Conservation (phyloP, 1,140 invertebrate species). For the Planococcus citri region DNA sequence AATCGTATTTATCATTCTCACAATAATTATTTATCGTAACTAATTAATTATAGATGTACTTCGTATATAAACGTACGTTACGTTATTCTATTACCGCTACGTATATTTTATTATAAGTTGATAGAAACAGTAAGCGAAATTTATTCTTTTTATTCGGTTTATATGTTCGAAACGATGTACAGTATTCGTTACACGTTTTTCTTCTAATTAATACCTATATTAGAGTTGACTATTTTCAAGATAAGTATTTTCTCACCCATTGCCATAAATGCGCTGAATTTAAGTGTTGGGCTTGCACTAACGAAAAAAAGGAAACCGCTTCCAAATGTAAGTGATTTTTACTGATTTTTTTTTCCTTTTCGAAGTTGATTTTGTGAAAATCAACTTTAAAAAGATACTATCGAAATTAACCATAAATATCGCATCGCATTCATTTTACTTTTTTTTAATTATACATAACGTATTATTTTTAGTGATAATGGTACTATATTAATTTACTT, state of each 20-base stretch:
- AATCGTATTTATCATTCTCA: background rate
- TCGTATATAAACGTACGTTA: conserved; percentile 1
- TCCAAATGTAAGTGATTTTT: background rate
- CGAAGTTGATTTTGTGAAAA: background rate
- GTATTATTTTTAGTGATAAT: too few relatives aligned
- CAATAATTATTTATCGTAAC: background rate
- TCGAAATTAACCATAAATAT: background rate
- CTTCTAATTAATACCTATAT: background rate
- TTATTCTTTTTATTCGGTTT: too few relatives aligned
- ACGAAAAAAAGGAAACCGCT: background rate
- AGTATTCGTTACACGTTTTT: too few relatives aligned
- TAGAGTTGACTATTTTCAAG: background rate
- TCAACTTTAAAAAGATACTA: background rate
- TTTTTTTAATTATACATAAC: too few relatives aligned
- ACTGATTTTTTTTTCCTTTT: background rate
- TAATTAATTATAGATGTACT: background rate
- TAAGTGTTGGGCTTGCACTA: background rate
- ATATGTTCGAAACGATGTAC: too few relatives aligned
- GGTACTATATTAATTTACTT: too few relatives aligned
- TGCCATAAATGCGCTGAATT: background rate
- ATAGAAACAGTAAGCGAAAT: too few relatives aligned
- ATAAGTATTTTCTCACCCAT: background rate
- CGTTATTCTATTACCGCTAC: background rate
- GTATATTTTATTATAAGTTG: too few relatives aligned
- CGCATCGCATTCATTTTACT: background rate